Evolutionary conservation across 2,888 invertebrate species (phyloP).

Genomic region (Panopea generosa): DNA sequence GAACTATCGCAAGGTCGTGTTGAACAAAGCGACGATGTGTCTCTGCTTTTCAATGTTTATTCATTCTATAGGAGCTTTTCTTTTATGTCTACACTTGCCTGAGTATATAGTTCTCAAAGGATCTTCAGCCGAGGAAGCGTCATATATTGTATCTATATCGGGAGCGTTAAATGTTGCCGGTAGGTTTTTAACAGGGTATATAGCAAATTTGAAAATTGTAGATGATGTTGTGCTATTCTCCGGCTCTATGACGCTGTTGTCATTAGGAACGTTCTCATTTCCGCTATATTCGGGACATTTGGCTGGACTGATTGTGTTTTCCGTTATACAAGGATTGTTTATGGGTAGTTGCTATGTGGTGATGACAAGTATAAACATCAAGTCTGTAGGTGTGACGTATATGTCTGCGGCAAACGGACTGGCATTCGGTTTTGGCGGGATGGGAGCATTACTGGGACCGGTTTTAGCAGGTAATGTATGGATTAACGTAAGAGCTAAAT

Average conservation of each 20-base stretch:
- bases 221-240: slow-evolving; percentile 29
- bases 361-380: slow-evolving; percentile 30
- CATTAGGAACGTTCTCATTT: slow-evolving; percentile 26
- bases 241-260: slow-evolving; percentile 27
- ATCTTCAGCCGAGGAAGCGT: slow-evolving; percentile 23
- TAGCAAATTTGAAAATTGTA: slow-evolving; percentile 18
- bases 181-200: slow-evolving; percentile 39
- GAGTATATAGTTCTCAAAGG: slow-evolving; percentile 36
- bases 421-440: slow-evolving; percentile 37
- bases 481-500: background rate
- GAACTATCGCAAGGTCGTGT: slow-evolving; percentile 25
- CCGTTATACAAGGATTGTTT: slow-evolving; percentile 28
- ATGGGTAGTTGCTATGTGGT: slow-evolving; percentile 49
- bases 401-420: slow-evolving; percentile 52
- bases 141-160: slow-evolving; percentile 39
- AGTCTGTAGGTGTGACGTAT: slow-evolving; percentile 36
- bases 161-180: slow-evolving; percentile 38
- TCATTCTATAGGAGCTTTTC: slow-evolving; percentile 24
- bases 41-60: slow-evolving; percentile 40
- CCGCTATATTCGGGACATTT: slow-evolving; percentile 18
- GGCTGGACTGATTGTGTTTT: slow-evolving; percentile 37
- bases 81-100: slow-evolving; percentile 40
- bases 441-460: slow-evolving; percentile 47
- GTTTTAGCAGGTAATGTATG: slow-evolving; percentile 44
- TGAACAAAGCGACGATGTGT: slow-evolving; percentile 36